These are phyloP conservation scores for Amblyopsis hoosieri DNA, from an alignment of 2,797 vertebrate genomes.

Conservation along the genomic window DNA sequence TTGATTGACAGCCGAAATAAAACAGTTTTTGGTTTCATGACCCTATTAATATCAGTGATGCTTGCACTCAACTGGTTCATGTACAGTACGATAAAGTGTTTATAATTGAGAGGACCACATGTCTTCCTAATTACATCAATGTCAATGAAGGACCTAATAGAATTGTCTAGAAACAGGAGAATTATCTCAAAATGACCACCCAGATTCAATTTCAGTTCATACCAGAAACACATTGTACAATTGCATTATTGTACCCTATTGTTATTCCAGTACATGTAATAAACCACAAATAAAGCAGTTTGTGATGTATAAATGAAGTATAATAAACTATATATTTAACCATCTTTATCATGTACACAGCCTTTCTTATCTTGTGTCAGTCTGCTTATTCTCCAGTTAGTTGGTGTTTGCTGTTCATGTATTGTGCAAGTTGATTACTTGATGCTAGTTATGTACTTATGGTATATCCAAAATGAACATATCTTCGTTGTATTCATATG, in stretches of 20 bases:
- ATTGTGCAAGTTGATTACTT: slow-evolving; percentile 38
- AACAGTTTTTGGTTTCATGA: no score
- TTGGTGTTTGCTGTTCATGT: slow-evolving; percentile 28
- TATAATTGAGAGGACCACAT: slow-evolving; percentile 50
- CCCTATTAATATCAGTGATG: slow-evolving; percentile 38
- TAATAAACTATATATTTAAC: slow-evolving; percentile 84
- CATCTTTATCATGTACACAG: slow-evolving; percentile 70
- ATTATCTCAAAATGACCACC: slow-evolving; percentile 56
- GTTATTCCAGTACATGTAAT: slow-evolving; percentile 73
- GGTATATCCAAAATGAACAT: slow-evolving; percentile 23
- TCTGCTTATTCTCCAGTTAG: slow-evolving; percentile 49
- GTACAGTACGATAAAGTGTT: slow-evolving; percentile 28
- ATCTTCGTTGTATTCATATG: slow-evolving; percentile 40
- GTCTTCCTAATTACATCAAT: slow-evolving; percentile 63
- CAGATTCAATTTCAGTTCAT: slow-evolving; percentile 55
- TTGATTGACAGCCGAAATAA: slow-evolving; percentile 21
- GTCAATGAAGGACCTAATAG: slow-evolving; percentile 22
- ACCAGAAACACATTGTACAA: slow-evolving; percentile 72
- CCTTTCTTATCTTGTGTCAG: slow-evolving; percentile 60
- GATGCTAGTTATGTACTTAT: slow-evolving; percentile 44
- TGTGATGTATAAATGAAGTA: slow-evolving; percentile 82
- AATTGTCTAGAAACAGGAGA: slow-evolving; percentile 48
- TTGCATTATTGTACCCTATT: slow-evolving; percentile 72
- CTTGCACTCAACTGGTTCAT: slow-evolving; percentile 15
- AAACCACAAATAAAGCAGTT: slow-evolving; percentile 71